Evolutionary conservation across 2,113 vertebrate species (phyloP).

Genomic region (Grantiella picta): DNA sequence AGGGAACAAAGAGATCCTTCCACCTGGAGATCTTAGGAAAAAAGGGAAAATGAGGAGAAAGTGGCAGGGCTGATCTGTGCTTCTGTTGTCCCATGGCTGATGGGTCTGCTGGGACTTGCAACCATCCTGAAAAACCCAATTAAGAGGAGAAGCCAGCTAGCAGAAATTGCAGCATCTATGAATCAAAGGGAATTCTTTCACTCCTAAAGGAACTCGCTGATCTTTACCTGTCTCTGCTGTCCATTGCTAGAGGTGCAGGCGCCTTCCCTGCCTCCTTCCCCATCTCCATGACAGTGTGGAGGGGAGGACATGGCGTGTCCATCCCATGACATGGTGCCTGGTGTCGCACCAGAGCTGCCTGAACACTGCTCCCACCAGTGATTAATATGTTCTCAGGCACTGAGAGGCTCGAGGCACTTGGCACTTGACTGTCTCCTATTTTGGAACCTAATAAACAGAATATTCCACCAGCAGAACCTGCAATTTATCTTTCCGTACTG

Average conservation of each 20-base stretch:
- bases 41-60: not conserved
- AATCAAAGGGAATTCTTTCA: fast-evolving
- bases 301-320: not conserved
- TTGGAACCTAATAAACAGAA: slow-evolving; percentile 36
- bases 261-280: not conserved
- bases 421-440: slow-evolving; percentile 23
- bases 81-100: not conserved
- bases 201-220: not conserved
- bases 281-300: fast-evolving
- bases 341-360: not conserved
- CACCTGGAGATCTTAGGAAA: not conserved
- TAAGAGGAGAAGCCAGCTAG: not conserved
- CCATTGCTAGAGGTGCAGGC: not conserved
- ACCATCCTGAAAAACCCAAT: not conserved
- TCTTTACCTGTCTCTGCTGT: not conserved
- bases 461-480: slow-evolving; percentile 21
- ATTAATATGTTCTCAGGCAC: not conserved
- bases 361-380: not conserved
- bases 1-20: slow-evolving; percentile 20
- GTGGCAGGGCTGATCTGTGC: not conserved
- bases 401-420: not conserved
- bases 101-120: not conserved
- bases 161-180: not conserved
- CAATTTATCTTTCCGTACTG: not conserved
- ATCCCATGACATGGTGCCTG: not conserved